Base-by-base conservation (phyloP, 2,888 invertebrate species). In the Papilio protenor region DNA sequence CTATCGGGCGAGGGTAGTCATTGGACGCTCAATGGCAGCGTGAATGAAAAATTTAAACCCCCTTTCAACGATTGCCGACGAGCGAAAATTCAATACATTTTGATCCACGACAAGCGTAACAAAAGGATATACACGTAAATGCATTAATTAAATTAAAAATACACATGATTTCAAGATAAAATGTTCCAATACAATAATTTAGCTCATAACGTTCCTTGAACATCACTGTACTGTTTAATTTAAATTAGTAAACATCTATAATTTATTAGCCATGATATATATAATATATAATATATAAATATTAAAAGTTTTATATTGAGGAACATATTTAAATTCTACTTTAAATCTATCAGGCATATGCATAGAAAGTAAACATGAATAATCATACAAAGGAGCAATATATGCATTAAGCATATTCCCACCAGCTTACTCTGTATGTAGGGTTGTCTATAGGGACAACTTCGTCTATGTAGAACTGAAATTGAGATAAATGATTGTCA, bases 401-500 rank as follows among this genome's bases (percentile, higher is more conserved):
- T 52, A 69, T 57, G 27, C 57, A 57, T 47, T 55, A 45, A 33
- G 47, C 16, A 47, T n/a, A 73, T 27, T 69, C 69, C 64, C 40
- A 57, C 66, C 55, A 64, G 52, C 55, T 57, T 72, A 49, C 10
- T 64, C 23, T 71, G 64, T 1, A 33, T 66, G 75, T 71, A n/a
- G 78, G 40, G 72, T 75, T 64, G 71, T 47, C 73, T 69, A 47
- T 73, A 77, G 73, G 80, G 78, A 40, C 73, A 83, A 81, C 81
- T 79, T 81, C 83, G 84, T 87, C 84, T 84, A 87, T 83, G 81
- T 87, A 90, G 90, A 91, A 91, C 90, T 90, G 84, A 91, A 93
- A 94, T 93, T 89, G 91, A 93, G 93, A 94, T 92, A 93, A 93
- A 94, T 94, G 91, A 90, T 91, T 91, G 93, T 91, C 93, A 93